phyloP scores from a whole-genome alignment of 2,797 vertebrate species.

The Caiman crocodilus region DNA sequence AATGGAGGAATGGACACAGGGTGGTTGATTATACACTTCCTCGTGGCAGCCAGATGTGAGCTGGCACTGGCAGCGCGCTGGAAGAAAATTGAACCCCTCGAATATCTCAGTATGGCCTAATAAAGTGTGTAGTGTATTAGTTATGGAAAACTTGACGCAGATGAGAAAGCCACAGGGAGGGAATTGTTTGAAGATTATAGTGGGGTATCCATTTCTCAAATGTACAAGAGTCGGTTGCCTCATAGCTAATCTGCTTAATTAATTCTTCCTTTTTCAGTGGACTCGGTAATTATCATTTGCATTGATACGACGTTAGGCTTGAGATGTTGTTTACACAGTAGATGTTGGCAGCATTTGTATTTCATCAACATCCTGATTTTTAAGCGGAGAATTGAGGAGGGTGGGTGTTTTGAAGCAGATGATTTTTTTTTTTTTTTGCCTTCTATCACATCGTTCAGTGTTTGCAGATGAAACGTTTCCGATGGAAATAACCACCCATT shows the following conservation, averaged over 20 bases:
- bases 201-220: background rate
- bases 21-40: background rate
- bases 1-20: rapidly evolving
- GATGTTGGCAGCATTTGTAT: rapidly evolving
- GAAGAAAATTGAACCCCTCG: background rate
- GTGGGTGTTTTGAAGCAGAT: background rate
- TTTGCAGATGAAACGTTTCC: background rate
- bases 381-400: background rate
- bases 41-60: background rate
- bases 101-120: rapidly evolving
- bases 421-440: no score
- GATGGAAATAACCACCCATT: background rate
- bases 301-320: background rate
- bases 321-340: background rate
- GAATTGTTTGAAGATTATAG: background rate
- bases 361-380: rapidly evolving
- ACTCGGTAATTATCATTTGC: background rate
- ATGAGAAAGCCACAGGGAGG: slow-evolving; percentile 9
- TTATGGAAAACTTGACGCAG: background rate
- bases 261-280: background rate
- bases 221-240: background rate
- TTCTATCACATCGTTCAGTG: background rate
- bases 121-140: background rate
- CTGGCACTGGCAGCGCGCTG: background rate
- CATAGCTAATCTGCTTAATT: background rate